phyloP scores from a whole-genome alignment of 2,113 vertebrate species.

The Scalopus aquaticus region DNA sequence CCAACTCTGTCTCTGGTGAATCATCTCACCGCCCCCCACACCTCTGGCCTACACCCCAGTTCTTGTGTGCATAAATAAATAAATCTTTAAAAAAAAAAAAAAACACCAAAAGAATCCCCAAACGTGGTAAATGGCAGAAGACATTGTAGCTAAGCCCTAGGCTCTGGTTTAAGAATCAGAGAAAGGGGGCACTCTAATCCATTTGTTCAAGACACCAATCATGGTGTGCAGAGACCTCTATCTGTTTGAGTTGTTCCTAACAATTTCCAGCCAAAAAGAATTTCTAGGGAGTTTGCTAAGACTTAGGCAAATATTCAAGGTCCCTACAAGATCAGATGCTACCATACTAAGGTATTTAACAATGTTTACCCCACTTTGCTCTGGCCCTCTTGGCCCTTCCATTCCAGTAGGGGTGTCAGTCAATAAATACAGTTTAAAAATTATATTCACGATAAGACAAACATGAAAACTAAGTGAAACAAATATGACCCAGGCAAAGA shows the following conservation, averaged over 20 bases:
- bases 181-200: background rate
- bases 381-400: background rate
- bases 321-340: background rate
- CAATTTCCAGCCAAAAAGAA: conserved; percentile 55
- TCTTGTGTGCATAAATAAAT: too few species aligned
- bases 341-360: background rate
- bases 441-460: background rate
- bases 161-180: background rate
- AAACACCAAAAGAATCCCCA: background rate
- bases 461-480: background rate
- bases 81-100: too few species aligned
- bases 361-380: background rate
- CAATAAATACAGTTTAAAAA: background rate
- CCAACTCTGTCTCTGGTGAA: too few species aligned
- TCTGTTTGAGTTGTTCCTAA: background rate
- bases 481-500: background rate
- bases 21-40: too few species aligned
- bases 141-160: background rate
- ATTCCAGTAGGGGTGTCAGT: background rate
- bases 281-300: background rate
- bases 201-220: background rate
- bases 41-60: too few species aligned
- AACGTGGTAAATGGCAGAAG: background rate
- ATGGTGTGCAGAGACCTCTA: too few species aligned
- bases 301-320: background rate